Conservation (phyloP, 2,797 vertebrate species). For the Danio jaintianensis region DNA sequence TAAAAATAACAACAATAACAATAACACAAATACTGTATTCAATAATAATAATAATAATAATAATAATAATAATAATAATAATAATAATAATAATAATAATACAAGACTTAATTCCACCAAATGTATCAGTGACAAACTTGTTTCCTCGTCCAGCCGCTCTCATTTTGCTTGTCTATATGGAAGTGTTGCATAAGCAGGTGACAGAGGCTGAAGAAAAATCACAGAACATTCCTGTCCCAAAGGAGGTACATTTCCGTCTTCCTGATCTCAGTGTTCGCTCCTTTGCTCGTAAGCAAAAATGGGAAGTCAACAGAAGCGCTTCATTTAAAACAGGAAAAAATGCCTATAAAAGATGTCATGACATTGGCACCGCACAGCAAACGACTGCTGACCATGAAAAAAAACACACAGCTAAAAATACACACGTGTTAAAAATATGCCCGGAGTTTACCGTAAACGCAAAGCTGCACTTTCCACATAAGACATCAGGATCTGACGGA, state of each 20-base stretch:
- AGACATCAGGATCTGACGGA: slow-evolving; percentile 5
- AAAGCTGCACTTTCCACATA: slow-evolving; percentile 32
- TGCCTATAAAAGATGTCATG: slow-evolving; percentile 41
- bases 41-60: too few relatives aligned
- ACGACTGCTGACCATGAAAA: slow-evolving; percentile 13
- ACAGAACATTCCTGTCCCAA: slow-evolving; percentile 31
- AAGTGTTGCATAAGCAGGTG: slow-evolving; percentile 62
- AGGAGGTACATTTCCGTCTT: slow-evolving; percentile 48
- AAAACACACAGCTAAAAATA: slow-evolving; percentile 40
- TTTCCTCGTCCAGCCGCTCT: slow-evolving; percentile 66
- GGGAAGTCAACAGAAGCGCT: slow-evolving; percentile 49
- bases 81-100: too few relatives aligned
- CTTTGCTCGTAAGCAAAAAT: slow-evolving; percentile 33
- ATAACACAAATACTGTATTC: too few relatives aligned
- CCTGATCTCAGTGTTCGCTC: slow-evolving; percentile 56
- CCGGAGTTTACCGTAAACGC: slow-evolving; percentile 18
- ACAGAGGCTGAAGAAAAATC: slow-evolving; percentile 56
- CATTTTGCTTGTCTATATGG: slow-evolving; percentile 40
- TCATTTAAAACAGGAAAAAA: slow-evolving; percentile 53
- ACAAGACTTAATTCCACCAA: slow-evolving; percentile 27
- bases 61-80: too few relatives aligned
- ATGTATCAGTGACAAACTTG: slow-evolving; percentile 61
- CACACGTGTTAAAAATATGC: not conserved
- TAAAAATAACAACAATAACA: too few relatives aligned
- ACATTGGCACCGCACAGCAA: slow-evolving; percentile 34